Percentiles rank a stretch among this genome's conserved stretches.
phyloP scores from a whole-genome alignment of 2,113 vertebrate species.

The Varanus salvator region DNA sequence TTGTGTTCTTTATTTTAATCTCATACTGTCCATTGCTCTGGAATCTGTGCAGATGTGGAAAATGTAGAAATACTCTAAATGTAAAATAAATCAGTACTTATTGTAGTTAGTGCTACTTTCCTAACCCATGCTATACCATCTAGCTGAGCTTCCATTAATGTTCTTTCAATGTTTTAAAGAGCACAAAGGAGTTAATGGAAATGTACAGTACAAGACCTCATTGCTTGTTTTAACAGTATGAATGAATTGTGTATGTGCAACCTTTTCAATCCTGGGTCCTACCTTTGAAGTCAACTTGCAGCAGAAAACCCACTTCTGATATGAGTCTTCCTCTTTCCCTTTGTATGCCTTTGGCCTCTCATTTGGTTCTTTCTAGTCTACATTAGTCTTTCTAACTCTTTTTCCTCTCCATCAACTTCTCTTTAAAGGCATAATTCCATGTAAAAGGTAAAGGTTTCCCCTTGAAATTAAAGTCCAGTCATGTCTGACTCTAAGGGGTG shows the following conservation, averaged over 20 bases:
- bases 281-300: neutral
- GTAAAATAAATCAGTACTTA: too few species aligned
- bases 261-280: neutral
- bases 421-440: neutral
- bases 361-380: neutral
- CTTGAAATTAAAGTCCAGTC: too few species aligned
- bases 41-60: too few species aligned
- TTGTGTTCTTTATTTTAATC: too few species aligned
- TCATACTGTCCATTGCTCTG: too few species aligned
- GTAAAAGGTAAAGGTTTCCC: too few species aligned
- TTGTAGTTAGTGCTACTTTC: too few species aligned
- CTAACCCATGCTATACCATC: too few species aligned
- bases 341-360: neutral
- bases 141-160: too few species aligned
- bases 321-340: neutral
- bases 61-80: too few species aligned
- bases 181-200: neutral
- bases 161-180: neutral
- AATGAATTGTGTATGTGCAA: neutral
- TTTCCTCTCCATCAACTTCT: neutral
- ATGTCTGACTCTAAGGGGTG: too few species aligned
- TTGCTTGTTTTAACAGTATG: neutral
- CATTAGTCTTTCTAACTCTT: neutral
- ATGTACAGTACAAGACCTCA: neutral
- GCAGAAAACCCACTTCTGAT: neutral